Percentiles rank a stretch among this genome's conserved stretches.
Conservation (phyloP, 2,113 vertebrate species). For the Ornithorhynchus anatinus region DNA sequence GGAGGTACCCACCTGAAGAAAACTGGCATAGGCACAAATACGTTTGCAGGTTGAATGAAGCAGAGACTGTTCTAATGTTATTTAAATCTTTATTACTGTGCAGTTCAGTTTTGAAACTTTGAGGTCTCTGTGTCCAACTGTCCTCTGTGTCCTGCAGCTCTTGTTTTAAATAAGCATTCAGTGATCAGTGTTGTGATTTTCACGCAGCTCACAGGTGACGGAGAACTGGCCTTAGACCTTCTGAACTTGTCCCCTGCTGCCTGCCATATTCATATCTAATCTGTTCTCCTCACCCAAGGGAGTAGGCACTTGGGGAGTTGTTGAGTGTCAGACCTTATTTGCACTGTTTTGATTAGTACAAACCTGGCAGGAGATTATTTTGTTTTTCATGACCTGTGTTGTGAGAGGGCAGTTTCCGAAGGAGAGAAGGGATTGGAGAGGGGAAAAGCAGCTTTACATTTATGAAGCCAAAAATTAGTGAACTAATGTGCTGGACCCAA, state of each 20-base stretch:
- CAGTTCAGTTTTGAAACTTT: not conserved
- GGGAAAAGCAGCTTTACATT: constrained; percentile 29
- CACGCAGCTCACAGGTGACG: constrained; percentile 13
- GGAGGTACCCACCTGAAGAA: too few relatives aligned
- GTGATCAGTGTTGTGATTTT: not conserved
- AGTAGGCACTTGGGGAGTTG: constrained; percentile 75
- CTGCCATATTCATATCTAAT: constrained; percentile 67
- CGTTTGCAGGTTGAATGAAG: not conserved
- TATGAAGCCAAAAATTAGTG: constrained; percentile 12
- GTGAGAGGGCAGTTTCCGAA: constrained; percentile 64
- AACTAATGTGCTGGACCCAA: not conserved
- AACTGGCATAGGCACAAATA: too few relatives aligned
- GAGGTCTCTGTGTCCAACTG: not conserved
- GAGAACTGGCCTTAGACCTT: constrained; percentile 12
- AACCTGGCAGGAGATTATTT: constrained; percentile 77
- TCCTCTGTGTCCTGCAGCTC: not conserved
- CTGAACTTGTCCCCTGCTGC: not conserved
- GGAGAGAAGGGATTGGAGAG: constrained; percentile 47
- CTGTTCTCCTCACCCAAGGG: constrained; percentile 60
- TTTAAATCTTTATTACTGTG: too few relatives aligned
- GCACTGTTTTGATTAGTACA: constrained; percentile 76
- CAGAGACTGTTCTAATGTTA: not conserved
- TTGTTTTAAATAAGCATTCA: constrained; percentile 33
- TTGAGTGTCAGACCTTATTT: constrained; percentile 83
- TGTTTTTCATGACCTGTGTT: constrained; percentile 76